A percentile compares a stretch with the other conserved stretches of the same genome.
Evolutionary conservation across 2,797 vertebrate genomes (phyloP).

Genomic region (Meriones psammophilus): DNA sequence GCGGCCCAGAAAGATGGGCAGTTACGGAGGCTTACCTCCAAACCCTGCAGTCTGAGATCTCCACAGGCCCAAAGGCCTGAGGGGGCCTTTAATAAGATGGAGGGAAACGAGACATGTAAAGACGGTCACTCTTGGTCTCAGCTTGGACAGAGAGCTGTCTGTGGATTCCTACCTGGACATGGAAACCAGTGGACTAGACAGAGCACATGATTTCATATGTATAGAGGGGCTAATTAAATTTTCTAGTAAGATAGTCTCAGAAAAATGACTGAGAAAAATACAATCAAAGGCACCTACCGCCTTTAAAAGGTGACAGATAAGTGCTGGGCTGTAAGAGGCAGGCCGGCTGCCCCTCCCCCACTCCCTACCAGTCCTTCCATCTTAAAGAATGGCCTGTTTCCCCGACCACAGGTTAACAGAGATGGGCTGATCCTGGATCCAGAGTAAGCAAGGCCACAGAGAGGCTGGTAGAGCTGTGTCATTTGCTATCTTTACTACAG

Average conservation of each 20-base stretch:
- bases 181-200: conserved; percentile 62
- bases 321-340: conserved; percentile 2
- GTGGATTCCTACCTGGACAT: conserved; percentile 55
- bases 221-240: conserved; percentile 19
- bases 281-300: conserved; percentile 12
- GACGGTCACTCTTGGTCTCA: conserved; percentile 4
- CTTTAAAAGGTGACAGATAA: conserved; percentile 43
- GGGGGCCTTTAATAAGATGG: neutral
- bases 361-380: conserved; percentile 32
- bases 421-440: neutral
- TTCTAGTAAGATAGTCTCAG: conserved; percentile 73
- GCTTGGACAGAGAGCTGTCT: conserved; percentile 15
- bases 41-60: neutral
- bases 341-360: neutral
- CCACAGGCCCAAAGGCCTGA: neutral
- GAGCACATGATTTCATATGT: conserved; percentile 74
- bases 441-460: neutral
- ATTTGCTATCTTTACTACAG: neutral
- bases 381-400: neutral
- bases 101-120: neutral
- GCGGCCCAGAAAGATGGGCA: neutral
- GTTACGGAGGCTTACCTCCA: neutral
- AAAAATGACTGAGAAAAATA: conserved; percentile 22
- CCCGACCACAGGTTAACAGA: neutral
- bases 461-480: neutral